These are phyloP conservation scores for Drosophila kepulauana DNA, from an alignment of 1,140 invertebrate genomes.

Conservation along the genomic window DNA sequence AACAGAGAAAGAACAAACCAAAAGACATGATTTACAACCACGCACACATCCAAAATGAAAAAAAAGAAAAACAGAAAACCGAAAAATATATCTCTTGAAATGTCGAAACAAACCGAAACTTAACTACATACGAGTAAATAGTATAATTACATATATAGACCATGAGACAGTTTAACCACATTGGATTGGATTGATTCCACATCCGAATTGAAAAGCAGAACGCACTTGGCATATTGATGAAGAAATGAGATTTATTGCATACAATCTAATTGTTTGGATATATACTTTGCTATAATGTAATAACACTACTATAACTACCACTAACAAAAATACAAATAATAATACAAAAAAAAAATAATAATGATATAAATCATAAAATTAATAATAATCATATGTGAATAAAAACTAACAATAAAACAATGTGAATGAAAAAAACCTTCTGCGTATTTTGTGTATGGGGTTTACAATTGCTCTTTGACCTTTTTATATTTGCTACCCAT, in stretches of 20 bases:
- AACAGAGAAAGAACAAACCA: slow-evolving; percentile 42
- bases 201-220: neutral
- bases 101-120: slow-evolving; percentile 20
- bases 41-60: slow-evolving; percentile 66
- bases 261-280: slow-evolving; percentile 82
- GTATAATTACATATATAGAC: slow-evolving; percentile 1
- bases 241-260: slow-evolving; percentile 74
- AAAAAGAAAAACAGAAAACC: slow-evolving; percentile 39
- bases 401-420: slow-evolving; percentile 75
- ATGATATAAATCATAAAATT: slow-evolving; percentile 74
- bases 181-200: neutral
- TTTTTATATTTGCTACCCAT: neutral
- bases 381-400: slow-evolving; percentile 73
- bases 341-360: slow-evolving; percentile 39
- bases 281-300: slow-evolving; percentile 50
- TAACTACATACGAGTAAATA: slow-evolving; percentile 20
- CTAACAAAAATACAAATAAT: slow-evolving; percentile 15
- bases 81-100: slow-evolving; percentile 34
- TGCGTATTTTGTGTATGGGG: neutral
- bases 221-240: slow-evolving; percentile 53
- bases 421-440: slow-evolving; percentile 51
- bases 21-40: slow-evolving; percentile 80
- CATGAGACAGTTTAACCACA: neutral
- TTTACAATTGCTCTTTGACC: neutral
- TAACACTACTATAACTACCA: neutral